These are phyloP conservation scores for Spinus pinus DNA, from an alignment of 2,797 vertebrate species.

Conservation along the genomic window DNA sequence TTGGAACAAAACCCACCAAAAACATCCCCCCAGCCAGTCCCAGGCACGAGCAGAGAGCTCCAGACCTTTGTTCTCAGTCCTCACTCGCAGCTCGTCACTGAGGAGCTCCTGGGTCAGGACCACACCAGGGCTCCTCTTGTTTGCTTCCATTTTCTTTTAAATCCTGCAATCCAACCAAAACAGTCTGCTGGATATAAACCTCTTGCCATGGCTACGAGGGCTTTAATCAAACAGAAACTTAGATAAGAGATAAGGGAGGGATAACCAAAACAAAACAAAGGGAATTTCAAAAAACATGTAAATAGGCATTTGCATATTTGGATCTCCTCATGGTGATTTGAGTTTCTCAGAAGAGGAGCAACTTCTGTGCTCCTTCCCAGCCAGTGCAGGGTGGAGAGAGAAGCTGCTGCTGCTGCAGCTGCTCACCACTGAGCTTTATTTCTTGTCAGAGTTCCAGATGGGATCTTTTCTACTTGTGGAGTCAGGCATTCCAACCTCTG, in stretches of 20 bases:
- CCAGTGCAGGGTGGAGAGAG: not conserved
- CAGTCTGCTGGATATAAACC: not conserved
- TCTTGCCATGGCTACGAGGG: not conserved
- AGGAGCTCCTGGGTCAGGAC: not conserved
- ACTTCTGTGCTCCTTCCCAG: not conserved
- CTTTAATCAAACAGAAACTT: slow-evolving; percentile 47
- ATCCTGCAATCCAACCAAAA: slow-evolving; percentile 1
- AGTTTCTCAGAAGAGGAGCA: not conserved
- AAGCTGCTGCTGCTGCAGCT: not conserved
- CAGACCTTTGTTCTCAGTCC: not conserved
- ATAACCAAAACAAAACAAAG: not conserved
- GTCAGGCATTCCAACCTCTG: not conserved
- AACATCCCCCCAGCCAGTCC: not conserved
- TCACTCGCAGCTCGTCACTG: not conserved
- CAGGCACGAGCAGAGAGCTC: not conserved
- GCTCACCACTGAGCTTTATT: not conserved
- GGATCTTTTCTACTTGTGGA: not conserved
- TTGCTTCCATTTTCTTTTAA: not conserved
- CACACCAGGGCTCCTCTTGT: not conserved
- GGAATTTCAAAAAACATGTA: not conserved
- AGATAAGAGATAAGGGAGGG: not conserved
- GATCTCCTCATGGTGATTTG: not conserved
- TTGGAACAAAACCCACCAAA: not conserved
- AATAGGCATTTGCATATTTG: not conserved
- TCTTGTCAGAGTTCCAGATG: not conserved